phyloP scores from a whole-genome alignment of 2,113 vertebrate genomes.

The Sminthopsis crassicaudata region DNA sequence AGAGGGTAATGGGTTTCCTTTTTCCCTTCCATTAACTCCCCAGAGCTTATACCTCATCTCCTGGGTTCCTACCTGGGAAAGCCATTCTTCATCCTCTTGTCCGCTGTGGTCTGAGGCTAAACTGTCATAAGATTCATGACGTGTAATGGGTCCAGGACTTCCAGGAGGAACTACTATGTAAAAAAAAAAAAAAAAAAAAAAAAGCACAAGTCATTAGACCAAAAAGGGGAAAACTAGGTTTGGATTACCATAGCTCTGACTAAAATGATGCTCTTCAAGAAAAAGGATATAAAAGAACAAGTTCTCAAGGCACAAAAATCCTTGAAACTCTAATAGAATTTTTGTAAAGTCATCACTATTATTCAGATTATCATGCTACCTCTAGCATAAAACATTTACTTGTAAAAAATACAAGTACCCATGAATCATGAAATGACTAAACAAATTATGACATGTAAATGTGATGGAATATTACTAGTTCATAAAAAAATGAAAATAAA shows the following conservation, averaged over 20 bases:
- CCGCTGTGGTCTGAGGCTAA: conserved; percentile 95
- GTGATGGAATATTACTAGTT: conserved; percentile 15
- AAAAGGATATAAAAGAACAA: not conserved
- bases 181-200: conserved; percentile 26
- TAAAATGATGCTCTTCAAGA: not conserved
- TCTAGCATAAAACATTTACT: not conserved
- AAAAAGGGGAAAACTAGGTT: not conserved
- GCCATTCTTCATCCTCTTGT: conserved; percentile 98
- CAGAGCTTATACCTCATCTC: not conserved
- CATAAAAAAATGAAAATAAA: conserved; percentile 17
- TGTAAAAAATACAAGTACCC: not conserved
- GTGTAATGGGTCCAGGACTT: conserved; percentile 93
- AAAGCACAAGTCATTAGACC: conserved; percentile 36
- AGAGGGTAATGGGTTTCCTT: not conserved
- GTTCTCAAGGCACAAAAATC: not conserved
- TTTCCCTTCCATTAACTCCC: conserved; percentile 28
- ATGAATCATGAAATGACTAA: not conserved
- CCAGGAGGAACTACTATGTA: conserved; percentile 90
- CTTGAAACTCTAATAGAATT: not conserved
- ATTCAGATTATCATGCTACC: not conserved
- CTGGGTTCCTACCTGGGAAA: conserved; percentile 92
- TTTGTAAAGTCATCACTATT: not conserved
- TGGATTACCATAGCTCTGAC: not conserved
- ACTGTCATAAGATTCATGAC: conserved; percentile 96
- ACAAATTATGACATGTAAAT: not conserved